Evolutionary conservation across 1,140 invertebrate genomes (phyloP), one percentile per base, ranked within the genome.

Genomic region (Octopus sinensis): DNA sequence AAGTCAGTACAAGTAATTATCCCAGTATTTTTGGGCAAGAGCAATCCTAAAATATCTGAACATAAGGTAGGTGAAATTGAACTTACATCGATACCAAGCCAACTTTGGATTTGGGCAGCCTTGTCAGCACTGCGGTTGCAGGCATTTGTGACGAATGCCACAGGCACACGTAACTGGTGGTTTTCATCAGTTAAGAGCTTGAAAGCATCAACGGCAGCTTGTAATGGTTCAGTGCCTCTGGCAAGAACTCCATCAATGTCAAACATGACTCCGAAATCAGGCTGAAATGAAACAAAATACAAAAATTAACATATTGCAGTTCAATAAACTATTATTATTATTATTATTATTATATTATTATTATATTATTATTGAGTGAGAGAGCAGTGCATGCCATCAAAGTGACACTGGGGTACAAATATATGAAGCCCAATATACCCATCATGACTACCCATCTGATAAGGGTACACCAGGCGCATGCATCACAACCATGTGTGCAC

Each of bases 231-330:
- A 83, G 92, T 92, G 1, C 94, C 94, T 76, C 94, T 89, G 0
- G 94, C 93, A 84, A 95, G 91, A 0, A 95, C 94, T 17, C 94
- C 94, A 85, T 95, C 94, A 75, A 95, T 94, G 85, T 95, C 94
- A 88, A 95, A 94, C 9, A 95, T 87, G 6, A 95, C 88, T 23
- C 94, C 94, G 89, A 94, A 94, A 79, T 86, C 83, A 53, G 87
- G 85, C 86, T 88, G 79, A 7, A 81, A 80, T n/a, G 76, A 23
- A 76, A 43, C 30, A 43, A 43, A 43, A 43, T 43, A 43, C 30
- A 43, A 43, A 43, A 43, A 2, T 2, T 43, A 43, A 43, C 30
- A 43, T 43, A 43, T 43, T 43, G 30, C 30, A 43, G 30, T 43
- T 43, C 30, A 43, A 43, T 43, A 0, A 43, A 43, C 30, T 43